These are phyloP conservation scores for Cygnus buccinator DNA, from an alignment of 2,113 vertebrate genomes.

Conservation along the genomic window DNA sequence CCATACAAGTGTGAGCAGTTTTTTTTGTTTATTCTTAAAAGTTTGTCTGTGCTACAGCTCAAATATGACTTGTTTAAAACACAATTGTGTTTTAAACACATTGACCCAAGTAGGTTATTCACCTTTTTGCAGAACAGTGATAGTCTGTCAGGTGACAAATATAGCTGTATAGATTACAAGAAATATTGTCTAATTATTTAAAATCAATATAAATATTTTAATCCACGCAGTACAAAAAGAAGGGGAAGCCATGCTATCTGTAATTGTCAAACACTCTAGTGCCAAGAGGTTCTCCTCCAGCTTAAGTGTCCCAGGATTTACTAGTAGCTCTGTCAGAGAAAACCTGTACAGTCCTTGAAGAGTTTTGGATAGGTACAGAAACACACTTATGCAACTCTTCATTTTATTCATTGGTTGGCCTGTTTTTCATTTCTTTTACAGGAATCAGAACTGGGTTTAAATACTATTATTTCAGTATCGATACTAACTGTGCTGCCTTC, in stretches of 20 bases:
- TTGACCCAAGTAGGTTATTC: not conserved
- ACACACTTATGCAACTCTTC: not conserved
- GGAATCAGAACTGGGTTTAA: not conserved
- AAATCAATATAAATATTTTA: not conserved
- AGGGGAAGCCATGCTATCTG: not conserved
- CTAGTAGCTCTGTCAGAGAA: not conserved
- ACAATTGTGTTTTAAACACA: too few species aligned
- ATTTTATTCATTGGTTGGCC: not conserved
- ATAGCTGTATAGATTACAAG: not conserved
- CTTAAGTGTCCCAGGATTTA: not conserved
- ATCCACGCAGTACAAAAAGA: not conserved
- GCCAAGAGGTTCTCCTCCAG: not conserved
- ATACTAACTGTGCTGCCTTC: not conserved
- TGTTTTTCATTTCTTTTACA: not conserved
- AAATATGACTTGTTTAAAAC: not conserved
- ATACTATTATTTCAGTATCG: not conserved
- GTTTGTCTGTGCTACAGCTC: not conserved
- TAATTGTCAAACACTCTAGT: not conserved
- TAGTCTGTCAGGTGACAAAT: not conserved
- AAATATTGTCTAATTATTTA: not conserved
- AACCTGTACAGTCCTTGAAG: not conserved
- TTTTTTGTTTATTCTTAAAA: not conserved
- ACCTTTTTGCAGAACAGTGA: not conserved
- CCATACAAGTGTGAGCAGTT: fast-evolving
- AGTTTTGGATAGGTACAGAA: not conserved